phyloP scores from a whole-genome alignment of 37 sponge, comb jelly and placozoan species.

The Halichondria panicea region DNA sequence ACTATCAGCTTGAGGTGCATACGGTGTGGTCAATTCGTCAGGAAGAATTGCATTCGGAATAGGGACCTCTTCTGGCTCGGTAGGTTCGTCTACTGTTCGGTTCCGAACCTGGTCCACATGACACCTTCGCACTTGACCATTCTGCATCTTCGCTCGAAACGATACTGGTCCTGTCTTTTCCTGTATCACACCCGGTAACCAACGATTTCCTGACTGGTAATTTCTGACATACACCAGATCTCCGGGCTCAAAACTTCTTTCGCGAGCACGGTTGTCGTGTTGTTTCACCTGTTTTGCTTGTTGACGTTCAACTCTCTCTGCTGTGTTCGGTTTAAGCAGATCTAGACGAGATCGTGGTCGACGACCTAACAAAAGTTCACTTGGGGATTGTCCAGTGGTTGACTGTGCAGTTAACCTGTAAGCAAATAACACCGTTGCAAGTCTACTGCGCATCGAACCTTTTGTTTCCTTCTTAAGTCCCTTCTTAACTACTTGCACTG shows the following conservation, averaged over 20 bases:
- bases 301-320: conserved; percentile 6
- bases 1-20: too few relatives aligned
- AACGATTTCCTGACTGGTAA: neutral
- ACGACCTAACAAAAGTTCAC: conserved; percentile 28
- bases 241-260: conserved; percentile 11
- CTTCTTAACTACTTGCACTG: conserved; percentile 30
- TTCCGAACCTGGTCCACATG: conserved; percentile 27
- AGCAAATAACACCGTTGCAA: conserved; percentile 16
- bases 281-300: conserved; percentile 13
- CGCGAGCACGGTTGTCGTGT: neutral
- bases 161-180: conserved; percentile 26
- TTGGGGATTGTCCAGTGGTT: conserved; percentile 28
- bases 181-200: conserved; percentile 17
- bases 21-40: too few relatives aligned
- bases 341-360: conserved; percentile 31
- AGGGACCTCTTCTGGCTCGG: too few relatives aligned
- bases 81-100: too few relatives aligned
- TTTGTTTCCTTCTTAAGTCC: conserved; percentile 5
- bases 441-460: neutral
- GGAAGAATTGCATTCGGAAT: too few relatives aligned
- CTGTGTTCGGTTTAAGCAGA: conserved; percentile 12
- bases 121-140: conserved; percentile 6
- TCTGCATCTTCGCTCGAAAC: neutral
- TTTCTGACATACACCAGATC: conserved; percentile 38
- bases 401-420: conserved; percentile 34